Percentiles rank a stretch among this genome's conserved stretches.
phyloP scores from a whole-genome alignment of 2,797 vertebrate species.

The Ptychadena robeensis region DNA sequence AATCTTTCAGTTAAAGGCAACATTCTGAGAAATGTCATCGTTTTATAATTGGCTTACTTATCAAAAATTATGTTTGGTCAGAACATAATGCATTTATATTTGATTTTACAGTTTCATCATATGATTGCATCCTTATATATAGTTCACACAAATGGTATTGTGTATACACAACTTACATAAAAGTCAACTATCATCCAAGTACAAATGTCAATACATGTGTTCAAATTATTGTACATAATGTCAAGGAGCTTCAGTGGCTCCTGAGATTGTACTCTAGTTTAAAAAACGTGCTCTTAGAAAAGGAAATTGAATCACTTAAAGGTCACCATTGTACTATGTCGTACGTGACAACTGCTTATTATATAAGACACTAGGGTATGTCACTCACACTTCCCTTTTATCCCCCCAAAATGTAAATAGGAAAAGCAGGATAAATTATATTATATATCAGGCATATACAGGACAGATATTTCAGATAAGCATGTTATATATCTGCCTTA shows the following conservation, averaged over 20 bases:
- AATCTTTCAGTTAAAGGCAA: too few species aligned
- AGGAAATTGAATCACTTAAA: conserved; percentile 51
- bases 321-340: conserved; percentile 33
- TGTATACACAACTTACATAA: conserved; percentile 18
- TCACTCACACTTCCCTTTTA: conserved; percentile 4
- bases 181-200: conserved; percentile 30
- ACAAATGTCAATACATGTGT: conserved; percentile 58
- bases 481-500: too few species aligned
- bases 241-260: conserved; percentile 39
- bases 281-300: conserved; percentile 30
- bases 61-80: too few species aligned
- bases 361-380: neutral
- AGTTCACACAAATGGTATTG: neutral
- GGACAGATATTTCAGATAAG: too few species aligned
- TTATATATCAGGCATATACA: too few species aligned
- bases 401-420: neutral
- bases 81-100: too few species aligned
- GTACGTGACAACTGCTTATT: conserved; percentile 12
- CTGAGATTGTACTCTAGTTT: conserved; percentile 21
- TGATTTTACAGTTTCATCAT: too few species aligned
- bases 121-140: neutral
- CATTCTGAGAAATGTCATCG: too few species aligned
- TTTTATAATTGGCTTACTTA: too few species aligned
- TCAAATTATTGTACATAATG: conserved; percentile 56
- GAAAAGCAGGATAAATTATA: neutral